Conservation (phyloP, 2,113 vertebrate genomes). For the Spea multiplicata region DNA sequence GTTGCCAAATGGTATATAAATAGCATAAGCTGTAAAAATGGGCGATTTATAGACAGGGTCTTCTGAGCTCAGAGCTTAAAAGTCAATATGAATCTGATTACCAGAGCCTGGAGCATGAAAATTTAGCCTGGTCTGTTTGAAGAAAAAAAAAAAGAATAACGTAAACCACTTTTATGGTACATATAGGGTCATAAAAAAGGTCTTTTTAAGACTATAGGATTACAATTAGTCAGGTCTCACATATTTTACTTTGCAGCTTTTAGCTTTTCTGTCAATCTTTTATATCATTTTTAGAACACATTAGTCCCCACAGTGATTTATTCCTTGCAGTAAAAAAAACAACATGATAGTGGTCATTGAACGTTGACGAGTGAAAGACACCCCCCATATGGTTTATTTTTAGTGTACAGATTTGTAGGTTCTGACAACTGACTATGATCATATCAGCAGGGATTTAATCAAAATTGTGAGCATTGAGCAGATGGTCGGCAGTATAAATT, state of each 20-base stretch:
- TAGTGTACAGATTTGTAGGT: conserved; percentile 38
- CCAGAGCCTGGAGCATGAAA: not conserved
- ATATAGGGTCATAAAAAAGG: too few relatives aligned
- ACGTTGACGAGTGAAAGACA: conserved; percentile 38
- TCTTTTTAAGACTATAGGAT: too few relatives aligned
- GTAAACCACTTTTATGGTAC: too few relatives aligned
- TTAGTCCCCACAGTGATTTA: too few relatives aligned
- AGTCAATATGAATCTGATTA: not conserved
- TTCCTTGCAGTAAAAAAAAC: not conserved
- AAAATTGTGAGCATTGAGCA: conserved; percentile 37
- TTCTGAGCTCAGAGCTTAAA: not conserved
- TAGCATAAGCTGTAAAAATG: not conserved
- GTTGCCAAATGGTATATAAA: not conserved
- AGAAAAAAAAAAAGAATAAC: not conserved
- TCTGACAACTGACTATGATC: conserved; percentile 45
- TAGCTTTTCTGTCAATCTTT: not conserved
- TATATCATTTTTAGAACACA: not conserved
- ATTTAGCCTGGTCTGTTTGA: not conserved
- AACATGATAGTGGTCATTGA: not conserved
- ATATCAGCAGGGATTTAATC: conserved; percentile 45
- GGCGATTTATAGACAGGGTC: not conserved
- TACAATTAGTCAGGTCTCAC: too few relatives aligned
- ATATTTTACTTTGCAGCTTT: not conserved
- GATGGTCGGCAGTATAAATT: conserved; percentile 42
- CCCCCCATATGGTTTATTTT: conserved; percentile 22